Evolutionary conservation across 2,888 invertebrate species (phyloP).

Genomic region (Holacanthella duospinosa): DNA sequence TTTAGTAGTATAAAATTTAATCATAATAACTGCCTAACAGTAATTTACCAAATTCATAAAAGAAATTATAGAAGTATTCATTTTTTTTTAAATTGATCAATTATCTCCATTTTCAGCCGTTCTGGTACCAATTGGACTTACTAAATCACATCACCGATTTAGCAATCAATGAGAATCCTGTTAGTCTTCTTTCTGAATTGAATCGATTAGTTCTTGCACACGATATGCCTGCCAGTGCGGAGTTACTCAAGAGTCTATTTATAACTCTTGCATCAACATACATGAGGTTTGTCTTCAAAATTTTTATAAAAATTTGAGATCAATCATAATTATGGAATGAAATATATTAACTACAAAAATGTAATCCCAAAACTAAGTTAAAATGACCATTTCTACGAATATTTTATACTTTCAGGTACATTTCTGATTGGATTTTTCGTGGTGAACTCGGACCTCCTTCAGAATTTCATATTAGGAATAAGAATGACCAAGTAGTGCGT

Average conservation of each 20-base stretch:
- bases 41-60: too few relatives aligned
- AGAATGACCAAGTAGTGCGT: constrained; percentile 11
- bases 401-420: constrained; percentile 22
- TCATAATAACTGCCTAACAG: too few relatives aligned
- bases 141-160: constrained; percentile 21
- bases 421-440: constrained; percentile 34
- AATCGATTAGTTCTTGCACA: constrained; percentile 25
- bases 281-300: constrained; percentile 23
- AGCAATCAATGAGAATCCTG: constrained; percentile 18
- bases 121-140: constrained; percentile 21
- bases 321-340: background rate
- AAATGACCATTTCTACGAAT: background rate
- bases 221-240: constrained; percentile 23
- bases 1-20: too few relatives aligned
- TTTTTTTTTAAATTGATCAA: constrained; percentile 2
- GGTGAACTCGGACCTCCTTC: constrained; percentile 21
- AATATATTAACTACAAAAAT: background rate
- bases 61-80: background rate
- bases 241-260: constrained; percentile 26
- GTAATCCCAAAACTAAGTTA: background rate
- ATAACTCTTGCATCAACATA: constrained; percentile 29
- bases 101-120: constrained; percentile 25
- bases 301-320: background rate
- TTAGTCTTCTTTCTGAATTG: constrained; percentile 23
- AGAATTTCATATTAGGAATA: constrained; percentile 32